Percentiles rank a stretch among this genome's conserved stretches.
Evolutionary conservation across 2,113 vertebrate genomes (phyloP).

Genomic region (Tretioscincus oriximinensis): DNA sequence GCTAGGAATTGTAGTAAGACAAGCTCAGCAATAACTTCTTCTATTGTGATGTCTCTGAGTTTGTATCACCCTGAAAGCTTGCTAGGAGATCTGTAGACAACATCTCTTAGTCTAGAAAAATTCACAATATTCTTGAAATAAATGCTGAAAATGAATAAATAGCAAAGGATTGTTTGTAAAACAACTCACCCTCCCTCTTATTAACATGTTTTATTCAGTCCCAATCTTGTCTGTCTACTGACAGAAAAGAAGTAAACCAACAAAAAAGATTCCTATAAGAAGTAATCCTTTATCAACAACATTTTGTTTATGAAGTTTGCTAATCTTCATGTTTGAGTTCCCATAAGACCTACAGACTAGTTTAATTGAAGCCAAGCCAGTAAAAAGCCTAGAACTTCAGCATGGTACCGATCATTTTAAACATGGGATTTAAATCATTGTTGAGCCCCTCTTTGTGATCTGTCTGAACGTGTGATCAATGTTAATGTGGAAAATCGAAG

Average conservation of each 20-base stretch:
- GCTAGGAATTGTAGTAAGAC: no score
- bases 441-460: neutral
- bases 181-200: neutral
- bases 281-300: neutral
- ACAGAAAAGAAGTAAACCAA: neutral
- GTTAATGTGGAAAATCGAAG: neutral
- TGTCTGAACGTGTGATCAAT: neutral
- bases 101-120: no score
- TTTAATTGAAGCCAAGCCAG: neutral
- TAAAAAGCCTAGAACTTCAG: neutral
- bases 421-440: neutral
- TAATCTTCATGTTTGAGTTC: neutral
- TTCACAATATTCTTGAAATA: no score
- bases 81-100: no score
- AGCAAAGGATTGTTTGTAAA: no score
- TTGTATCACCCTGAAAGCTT: no score
- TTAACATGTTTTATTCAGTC: slow-evolving; percentile 1
- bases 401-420: neutral
- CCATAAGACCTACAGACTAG: neutral
- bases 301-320: neutral
- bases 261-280: neutral
- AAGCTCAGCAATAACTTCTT: no score
- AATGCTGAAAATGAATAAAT: no score
- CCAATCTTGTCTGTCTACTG: neutral
- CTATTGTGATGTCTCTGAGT: no score